Evolutionary conservation across 2,113 vertebrate species (phyloP), one percentile per base, ranked within the genome.

Genomic region (Bubo scandiacus): DNA sequence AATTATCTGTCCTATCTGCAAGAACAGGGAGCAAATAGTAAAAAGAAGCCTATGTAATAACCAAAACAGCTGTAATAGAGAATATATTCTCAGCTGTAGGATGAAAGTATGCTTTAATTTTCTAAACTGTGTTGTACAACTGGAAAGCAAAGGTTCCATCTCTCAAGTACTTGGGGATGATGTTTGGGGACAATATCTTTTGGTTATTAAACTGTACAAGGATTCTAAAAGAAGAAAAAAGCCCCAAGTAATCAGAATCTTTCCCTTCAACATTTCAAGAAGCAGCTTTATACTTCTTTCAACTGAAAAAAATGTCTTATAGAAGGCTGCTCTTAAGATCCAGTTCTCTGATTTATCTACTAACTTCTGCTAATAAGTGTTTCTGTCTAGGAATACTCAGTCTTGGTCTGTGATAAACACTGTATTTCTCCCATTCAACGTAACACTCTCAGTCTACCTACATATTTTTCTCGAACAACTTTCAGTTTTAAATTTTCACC

Each of bases 141-240:
- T 65, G 43, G 54, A 90, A 87, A 72, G 34, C 22, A 43, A n/a
- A 75, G 57, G 30, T 88, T 25, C 10, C 55, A 36, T 2, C 4
- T 59, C 78, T 77, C 65, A 75, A 36, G 25, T 61, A 32, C 29
- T 29, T 52, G 66, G 12, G 21, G 40, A 77, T 73, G 19, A 86
- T 0, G 0, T 72, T 59, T 21, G 51, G 52, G 58, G 36, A 21
- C 13, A 75, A 75, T 0, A 0, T 36, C 25, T 79, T 74, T 43
- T 26, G 25, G 15, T 65, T 86, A 86, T 38, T 59, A 66, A 79
- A 59, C 5, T 40, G n/a, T 34, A 66, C 23, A 75, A 55, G 10
- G 30, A 90, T 30, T 81, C 12, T 43, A 62, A 71, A 80, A 51
- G 18, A 82, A 61, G 14, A 32, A 70, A 73, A 83, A 40, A 79